Evolutionary conservation across 2,797 vertebrate genomes (phyloP), one percentile per base, ranked within the genome.

Genomic region (Chelon labrosus): DNA sequence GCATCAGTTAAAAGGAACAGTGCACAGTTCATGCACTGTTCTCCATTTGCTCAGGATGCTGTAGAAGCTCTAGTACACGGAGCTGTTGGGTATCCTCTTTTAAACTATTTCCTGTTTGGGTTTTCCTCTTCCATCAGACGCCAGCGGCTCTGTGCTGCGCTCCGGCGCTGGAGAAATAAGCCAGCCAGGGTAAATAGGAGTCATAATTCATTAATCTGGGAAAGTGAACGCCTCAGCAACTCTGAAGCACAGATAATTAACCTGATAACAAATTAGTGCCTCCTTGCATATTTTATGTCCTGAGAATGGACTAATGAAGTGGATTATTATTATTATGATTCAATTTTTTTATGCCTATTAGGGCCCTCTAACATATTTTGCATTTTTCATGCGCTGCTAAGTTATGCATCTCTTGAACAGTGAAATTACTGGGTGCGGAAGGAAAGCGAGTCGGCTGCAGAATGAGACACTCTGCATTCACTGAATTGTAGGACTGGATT

Each of bases 231-330:
- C 85, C 85, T 93, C 86, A 89, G 87, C 79, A 85, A 70, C 85
- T 91, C 87, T 77, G 85, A 89, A 92, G 83, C 88, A 88, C 79
- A 91, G 88, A 92, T 93, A 91, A 94, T 94, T 92, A 93, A 91
- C 87, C 85, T 85, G 89, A 90, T 92, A 91, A 92, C 82, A 89
- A 92, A 93, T 90, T 75, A 88, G 79, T 70, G 85, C 85, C 81
- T 84, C 85, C 79, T 87, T 92, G 86, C 89, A 92, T 91, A 91
- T 88, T 92, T 92, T 75, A 89, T 86, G 65, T 88, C 76, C 62
- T 65, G 65, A 73, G 69, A 86, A 86, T 84, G 75, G 70, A 85
- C 85, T 91, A 91, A 93, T 92, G 85, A 92, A 90, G 77, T 88
- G 78, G 75, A 66, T 88, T 35, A 35, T 35, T 35, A 35, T 35